These are phyloP conservation scores for Phragmatobia fuliginosa DNA, from an alignment of 2,888 invertebrate genomes.

Conservation along the genomic window DNA sequence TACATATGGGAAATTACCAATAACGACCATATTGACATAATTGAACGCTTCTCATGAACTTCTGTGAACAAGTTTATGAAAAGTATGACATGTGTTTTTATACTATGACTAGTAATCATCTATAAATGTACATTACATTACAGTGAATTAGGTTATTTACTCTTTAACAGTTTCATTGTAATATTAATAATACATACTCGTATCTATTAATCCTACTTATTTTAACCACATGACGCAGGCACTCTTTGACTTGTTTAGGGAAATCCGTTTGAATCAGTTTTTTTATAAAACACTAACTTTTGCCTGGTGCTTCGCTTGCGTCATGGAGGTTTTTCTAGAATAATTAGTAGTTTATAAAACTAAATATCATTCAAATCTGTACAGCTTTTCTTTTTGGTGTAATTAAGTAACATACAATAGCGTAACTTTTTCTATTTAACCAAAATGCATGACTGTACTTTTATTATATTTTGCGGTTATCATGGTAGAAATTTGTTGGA, in stretches of 20 bases:
- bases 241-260: neutral
- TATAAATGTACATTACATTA: neutral
- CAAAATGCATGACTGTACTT: too few species aligned
- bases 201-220: neutral
- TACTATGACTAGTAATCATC: neutral
- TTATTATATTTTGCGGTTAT: too few species aligned
- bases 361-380: neutral
- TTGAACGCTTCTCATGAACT: neutral
- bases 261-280: neutral
- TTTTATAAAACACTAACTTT: neutral
- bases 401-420: neutral
- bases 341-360: neutral
- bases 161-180: neutral
- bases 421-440: too few species aligned
- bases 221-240: neutral
- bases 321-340: neutral
- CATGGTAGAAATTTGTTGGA: too few species aligned
- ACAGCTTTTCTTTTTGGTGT: neutral
- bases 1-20: neutral
- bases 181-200: neutral
- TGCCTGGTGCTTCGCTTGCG: neutral
- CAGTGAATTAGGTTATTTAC: neutral
- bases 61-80: neutral
- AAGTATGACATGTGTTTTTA: neutral
- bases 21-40: neutral